These are phyloP conservation scores for Helostoma temminkii DNA, from an alignment of 2,797 vertebrate genomes.

Conservation along the genomic window DNA sequence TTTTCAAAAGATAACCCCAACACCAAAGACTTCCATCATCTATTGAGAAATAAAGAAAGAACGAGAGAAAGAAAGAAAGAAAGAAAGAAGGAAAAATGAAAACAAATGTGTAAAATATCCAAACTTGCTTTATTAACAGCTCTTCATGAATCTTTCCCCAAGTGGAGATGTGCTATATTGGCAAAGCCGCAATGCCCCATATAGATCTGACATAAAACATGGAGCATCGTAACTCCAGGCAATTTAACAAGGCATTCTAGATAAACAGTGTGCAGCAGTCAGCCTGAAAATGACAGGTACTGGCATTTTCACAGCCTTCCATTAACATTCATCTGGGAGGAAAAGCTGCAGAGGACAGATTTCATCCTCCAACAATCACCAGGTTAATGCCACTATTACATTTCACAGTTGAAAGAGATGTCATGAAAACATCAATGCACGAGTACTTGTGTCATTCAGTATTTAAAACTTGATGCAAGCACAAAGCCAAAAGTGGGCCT, in stretches of 20 bases:
- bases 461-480: constrained; percentile 15
- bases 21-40: too few species aligned
- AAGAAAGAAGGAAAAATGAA: too few species aligned
- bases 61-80: too few species aligned
- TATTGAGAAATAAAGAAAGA: too few species aligned
- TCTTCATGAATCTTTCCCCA: not conserved
- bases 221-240: constrained; percentile 40
- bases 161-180: constrained; percentile 2
- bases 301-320: constrained; percentile 33
- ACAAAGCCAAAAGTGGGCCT: too few species aligned
- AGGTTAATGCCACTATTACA: constrained; percentile 39
- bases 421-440: not conserved
- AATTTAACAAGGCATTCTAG: constrained; percentile 37
- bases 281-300: constrained; percentile 55
- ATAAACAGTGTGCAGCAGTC: constrained; percentile 60
- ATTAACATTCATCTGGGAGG: constrained; percentile 43
- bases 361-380: constrained; percentile 49
- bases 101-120: too few species aligned
- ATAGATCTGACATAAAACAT: constrained; percentile 16
- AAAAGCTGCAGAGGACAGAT: constrained; percentile 52
- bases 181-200: not conserved
- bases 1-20: too few species aligned
- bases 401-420: constrained; percentile 41
- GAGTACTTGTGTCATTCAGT: constrained; percentile 20
- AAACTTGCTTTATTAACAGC: not conserved